A percentile compares a stretch with the other conserved stretches of the same genome.
Evolutionary conservation across 2,113 vertebrate genomes (phyloP).

Genomic region (Spermophilus dauricus): DNA sequence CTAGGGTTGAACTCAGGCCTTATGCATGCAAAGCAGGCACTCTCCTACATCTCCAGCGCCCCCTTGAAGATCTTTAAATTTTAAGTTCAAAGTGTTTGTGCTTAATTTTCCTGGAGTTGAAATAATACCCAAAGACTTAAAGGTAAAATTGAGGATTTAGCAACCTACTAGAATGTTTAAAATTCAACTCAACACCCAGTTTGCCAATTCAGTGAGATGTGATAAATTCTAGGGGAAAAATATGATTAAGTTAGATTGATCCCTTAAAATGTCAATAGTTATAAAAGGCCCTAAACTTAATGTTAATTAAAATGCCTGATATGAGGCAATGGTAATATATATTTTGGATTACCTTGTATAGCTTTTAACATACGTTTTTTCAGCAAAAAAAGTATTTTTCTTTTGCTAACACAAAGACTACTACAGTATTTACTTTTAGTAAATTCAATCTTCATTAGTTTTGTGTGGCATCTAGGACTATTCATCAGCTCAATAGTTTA

Average conservation of each 20-base stretch:
- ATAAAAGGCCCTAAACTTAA: slow-evolving; percentile 2
- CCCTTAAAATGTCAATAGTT: not conserved
- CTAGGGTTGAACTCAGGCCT: not conserved
- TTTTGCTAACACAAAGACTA: not conserved
- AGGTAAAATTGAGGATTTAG: not conserved
- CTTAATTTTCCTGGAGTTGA: slow-evolving; percentile 24
- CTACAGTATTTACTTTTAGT: not conserved
- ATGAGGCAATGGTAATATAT: not conserved
- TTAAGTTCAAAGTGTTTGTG: not conserved
- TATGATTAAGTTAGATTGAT: not conserved
- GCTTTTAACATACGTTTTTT: not conserved
- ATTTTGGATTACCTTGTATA: not conserved
- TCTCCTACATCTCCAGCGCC: too few species aligned
- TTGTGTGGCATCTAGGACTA: not conserved
- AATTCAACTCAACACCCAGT: not conserved
- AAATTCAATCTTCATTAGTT: not conserved
- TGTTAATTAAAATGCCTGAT: not conserved
- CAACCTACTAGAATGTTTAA: not conserved
- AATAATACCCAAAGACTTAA: not conserved
- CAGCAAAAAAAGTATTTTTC: not conserved
- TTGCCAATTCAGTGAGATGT: not conserved
- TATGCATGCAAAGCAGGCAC: too few species aligned
- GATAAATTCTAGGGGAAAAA: not conserved
- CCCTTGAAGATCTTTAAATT: not conserved
- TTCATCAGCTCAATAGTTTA: not conserved